Percentiles rank a stretch among this genome's conserved stretches.
Conservation (phyloP, 2,113 vertebrate genomes). For the Urocitellus parryii region DNA sequence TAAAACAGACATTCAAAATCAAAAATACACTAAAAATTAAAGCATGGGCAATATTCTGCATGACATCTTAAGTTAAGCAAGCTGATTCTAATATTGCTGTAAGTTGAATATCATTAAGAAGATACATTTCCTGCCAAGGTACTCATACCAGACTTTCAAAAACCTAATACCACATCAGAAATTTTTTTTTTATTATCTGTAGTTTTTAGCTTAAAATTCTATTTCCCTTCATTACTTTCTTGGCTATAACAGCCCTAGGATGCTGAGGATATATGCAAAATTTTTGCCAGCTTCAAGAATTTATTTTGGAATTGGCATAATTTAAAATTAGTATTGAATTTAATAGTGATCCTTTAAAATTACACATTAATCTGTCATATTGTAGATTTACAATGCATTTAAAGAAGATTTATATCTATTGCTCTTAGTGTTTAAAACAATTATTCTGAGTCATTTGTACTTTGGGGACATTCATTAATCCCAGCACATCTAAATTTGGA, state of each 20-base stretch:
- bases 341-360: neutral
- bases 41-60: neutral
- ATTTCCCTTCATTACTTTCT: neutral
- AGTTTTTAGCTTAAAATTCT: neutral
- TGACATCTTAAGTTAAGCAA: neutral
- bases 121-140: neutral
- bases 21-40: conserved; percentile 17
- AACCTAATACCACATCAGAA: neutral
- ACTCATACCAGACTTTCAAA: neutral
- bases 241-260: neutral
- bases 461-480: neutral
- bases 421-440: neutral
- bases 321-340: neutral
- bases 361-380: neutral
- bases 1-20: neutral
- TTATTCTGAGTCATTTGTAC: neutral
- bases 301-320: neutral
- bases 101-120: neutral
- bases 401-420: neutral
- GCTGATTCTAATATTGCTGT: neutral
- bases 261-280: neutral
- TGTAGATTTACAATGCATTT: neutral
- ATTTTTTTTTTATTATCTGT: neutral
- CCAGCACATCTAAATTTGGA: neutral
- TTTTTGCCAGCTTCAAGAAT: neutral